Conservation (phyloP, 30 jellyfish, hydroid and myxozoan genomes). For the Turritopsis dohrnii region DNA sequence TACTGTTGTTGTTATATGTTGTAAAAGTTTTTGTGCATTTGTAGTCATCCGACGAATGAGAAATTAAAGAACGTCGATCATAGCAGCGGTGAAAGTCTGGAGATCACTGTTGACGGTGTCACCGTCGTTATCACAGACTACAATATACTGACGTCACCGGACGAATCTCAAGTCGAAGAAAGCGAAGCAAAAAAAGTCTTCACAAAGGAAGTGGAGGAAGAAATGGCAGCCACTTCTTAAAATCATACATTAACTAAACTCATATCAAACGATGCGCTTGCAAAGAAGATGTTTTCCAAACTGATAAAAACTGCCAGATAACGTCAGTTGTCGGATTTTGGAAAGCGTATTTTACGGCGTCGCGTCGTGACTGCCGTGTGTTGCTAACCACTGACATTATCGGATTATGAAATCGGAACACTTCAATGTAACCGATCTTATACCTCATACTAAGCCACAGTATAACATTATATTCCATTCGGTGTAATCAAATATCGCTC, state of each 20-base stretch:
- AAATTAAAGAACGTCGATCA: slow-evolving; percentile 60
- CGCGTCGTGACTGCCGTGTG: too few species aligned
- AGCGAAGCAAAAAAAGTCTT: not conserved
- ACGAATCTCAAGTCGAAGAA: slow-evolving; percentile 25
- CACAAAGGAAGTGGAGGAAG: not conserved
- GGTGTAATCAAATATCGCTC: too few species aligned
- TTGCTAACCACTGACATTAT: too few species aligned
- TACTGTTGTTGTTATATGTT: not conserved
- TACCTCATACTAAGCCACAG: too few species aligned
- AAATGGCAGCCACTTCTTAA: not conserved
- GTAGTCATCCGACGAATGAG: not conserved
- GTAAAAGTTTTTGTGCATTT: not conserved
- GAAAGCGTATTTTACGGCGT: too few species aligned
- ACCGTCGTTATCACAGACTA: slow-evolving; percentile 93
- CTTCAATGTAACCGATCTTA: too few species aligned
- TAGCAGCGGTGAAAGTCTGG: slow-evolving; percentile 75
- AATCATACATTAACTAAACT: too few species aligned
- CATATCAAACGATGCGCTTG: not conserved
- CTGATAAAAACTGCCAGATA: too few species aligned
- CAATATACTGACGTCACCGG: slow-evolving; percentile 71
- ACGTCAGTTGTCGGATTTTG: too few species aligned
- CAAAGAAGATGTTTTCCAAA: too few species aligned
- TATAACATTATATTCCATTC: too few species aligned
- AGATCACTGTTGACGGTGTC: slow-evolving; percentile 87
- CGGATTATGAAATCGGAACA: too few species aligned